These are phyloP conservation scores for Protobothrops flavoviridis DNA, from an alignment of 2,113 vertebrate genomes.

Conservation along the genomic window DNA sequence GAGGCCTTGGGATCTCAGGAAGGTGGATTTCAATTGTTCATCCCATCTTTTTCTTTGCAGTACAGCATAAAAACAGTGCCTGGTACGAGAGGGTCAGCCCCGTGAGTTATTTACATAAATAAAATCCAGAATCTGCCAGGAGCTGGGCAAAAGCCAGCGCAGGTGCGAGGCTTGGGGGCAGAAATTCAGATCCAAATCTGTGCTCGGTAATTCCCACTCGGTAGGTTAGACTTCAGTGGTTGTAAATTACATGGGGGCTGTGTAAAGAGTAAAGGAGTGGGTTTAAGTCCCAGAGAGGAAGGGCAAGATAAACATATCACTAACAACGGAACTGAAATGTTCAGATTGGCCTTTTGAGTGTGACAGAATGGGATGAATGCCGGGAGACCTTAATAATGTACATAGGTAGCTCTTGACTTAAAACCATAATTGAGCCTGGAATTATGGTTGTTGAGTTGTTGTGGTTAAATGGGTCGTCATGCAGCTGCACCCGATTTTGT, in stretches of 20 bases:
- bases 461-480: too few relatives aligned
- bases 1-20: neutral
- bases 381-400: neutral
- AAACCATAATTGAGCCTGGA: too few relatives aligned
- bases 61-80: neutral
- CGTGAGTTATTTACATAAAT: neutral
- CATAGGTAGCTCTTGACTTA: too few relatives aligned
- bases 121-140: neutral
- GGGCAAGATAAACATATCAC: neutral
- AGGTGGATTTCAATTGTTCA: too few relatives aligned
- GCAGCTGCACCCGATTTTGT: too few relatives aligned
- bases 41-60: neutral
- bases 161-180: too few relatives aligned
- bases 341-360: neutral
- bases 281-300: neutral
- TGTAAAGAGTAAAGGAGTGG: neutral
- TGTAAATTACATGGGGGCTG: too few relatives aligned
- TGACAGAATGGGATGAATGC: neutral
- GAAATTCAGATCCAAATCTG: neutral
- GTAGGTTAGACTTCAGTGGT: neutral
- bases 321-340: neutral
- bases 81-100: neutral
- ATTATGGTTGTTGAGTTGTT: too few relatives aligned
- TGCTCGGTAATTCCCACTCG: neutral
- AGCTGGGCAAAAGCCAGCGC: neutral